phyloP scores from a whole-genome alignment of 2,797 vertebrate species.

The Macroramphosus scolopax region DNA sequence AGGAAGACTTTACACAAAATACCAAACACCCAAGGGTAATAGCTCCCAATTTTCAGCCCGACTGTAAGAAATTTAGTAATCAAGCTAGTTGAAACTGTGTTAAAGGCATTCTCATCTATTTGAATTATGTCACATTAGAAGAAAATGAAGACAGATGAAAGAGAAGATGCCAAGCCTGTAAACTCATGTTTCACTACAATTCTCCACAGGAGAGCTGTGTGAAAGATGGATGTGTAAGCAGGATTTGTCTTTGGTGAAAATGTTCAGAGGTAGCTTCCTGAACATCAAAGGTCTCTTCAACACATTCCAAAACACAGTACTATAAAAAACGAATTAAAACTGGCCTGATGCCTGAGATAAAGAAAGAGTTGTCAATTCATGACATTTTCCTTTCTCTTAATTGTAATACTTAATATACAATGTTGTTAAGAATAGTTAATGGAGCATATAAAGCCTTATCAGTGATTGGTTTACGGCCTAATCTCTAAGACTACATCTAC shows the following conservation, averaged over 20 bases:
- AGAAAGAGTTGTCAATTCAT: no score
- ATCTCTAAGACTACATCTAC: background rate
- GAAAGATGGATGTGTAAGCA: conserved; percentile 2
- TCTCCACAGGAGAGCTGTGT: conserved; percentile 9
- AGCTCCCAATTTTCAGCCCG: conserved; percentile 8
- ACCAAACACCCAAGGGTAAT: background rate
- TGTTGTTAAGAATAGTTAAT: no score
- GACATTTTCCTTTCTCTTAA: no score
- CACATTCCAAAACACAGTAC: no score
- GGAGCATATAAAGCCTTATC: no score
- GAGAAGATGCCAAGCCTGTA: conserved; percentile 43
- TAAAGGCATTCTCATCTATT: conserved; percentile 63
- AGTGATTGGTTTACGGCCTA: no score
- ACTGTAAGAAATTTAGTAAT: conserved; percentile 42
- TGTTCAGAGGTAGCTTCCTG: no score
- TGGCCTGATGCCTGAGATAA: no score
- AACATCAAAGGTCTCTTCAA: no score
- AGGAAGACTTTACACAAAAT: background rate
- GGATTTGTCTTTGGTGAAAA: no score
- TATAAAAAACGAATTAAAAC: no score
- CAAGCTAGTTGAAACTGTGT: conserved; percentile 46
- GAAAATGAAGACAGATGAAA: conserved; percentile 70
- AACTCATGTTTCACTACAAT: conserved; percentile 35
- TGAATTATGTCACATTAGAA: conserved; percentile 66
- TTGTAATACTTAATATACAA: no score